A percentile compares a stretch with the other conserved stretches of the same genome.
Evolutionary conservation across 92 coral and sea anemone genomes (phyloP).

Genomic region (Muricea muricata): DNA sequence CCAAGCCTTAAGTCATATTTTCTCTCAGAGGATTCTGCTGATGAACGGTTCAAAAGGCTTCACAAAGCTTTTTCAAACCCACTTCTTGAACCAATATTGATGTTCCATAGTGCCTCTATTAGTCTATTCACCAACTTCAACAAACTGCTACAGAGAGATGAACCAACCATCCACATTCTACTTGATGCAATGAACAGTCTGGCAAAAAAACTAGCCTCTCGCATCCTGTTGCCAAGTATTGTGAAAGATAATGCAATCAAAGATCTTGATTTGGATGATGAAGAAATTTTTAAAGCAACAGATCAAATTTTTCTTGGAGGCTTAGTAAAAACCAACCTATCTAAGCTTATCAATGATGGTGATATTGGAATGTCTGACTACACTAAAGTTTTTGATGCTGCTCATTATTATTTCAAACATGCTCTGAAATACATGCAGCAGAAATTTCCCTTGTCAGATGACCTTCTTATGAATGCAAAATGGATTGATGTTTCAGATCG

Average conservation of each 20-base stretch:
- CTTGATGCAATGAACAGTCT: background rate
- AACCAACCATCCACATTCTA: background rate
- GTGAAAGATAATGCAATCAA: background rate
- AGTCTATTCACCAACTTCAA: background rate
- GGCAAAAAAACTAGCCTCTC: background rate
- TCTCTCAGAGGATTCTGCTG: background rate
- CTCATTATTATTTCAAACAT: constrained; percentile 49
- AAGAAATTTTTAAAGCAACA: background rate
- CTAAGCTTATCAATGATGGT: constrained; percentile 33
- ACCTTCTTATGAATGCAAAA: constrained; percentile 30
- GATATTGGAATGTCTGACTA: constrained; percentile 4
- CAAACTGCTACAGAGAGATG: background rate
- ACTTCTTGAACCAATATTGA: background rate
- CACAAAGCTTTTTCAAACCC: background rate
- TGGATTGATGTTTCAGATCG: constrained; percentile 48
- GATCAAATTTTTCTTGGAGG: background rate
- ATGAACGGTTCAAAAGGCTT: background rate
- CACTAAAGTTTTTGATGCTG: constrained; percentile 15
- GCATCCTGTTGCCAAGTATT: background rate
- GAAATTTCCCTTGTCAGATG: constrained; percentile 49
- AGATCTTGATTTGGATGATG: background rate
- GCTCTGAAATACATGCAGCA: constrained; percentile 41
- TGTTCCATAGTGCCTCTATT: background rate
- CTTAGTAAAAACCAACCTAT: too few relatives aligned
- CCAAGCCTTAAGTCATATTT: background rate